These are phyloP conservation scores for Zaprionus inermis DNA, from an alignment of 1,140 invertebrate species.

Conservation along the genomic window DNA sequence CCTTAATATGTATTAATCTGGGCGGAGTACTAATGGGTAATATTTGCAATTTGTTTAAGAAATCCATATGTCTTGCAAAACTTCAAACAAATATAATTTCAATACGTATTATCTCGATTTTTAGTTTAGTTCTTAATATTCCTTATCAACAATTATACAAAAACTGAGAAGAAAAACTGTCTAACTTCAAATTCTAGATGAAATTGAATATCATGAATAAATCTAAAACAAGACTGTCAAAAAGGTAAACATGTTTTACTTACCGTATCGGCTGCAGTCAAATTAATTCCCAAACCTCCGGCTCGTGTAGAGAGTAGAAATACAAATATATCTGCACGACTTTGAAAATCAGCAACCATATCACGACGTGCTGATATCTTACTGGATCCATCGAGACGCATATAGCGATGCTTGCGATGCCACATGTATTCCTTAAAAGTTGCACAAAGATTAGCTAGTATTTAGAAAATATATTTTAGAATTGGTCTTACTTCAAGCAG, in stretches of 20 bases:
- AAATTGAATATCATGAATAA: not conserved
- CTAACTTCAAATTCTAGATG: not conserved
- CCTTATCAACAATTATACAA: not conserved
- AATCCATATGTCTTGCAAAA: not conserved
- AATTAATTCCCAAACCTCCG: constrained; percentile 98
- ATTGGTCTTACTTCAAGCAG: constrained; percentile 91
- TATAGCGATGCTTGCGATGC: constrained; percentile 95
- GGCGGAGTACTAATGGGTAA: not conserved
- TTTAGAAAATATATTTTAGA: not conserved
- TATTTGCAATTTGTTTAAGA: not conserved
- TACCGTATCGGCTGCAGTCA: constrained; percentile 99
- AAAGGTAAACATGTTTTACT: constrained; percentile 80
- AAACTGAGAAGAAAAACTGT: not conserved
- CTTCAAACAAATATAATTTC: constrained; percentile 10
- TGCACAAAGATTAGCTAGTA: not conserved
- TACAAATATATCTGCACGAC: constrained; percentile 96
- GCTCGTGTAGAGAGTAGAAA: constrained; percentile 98
- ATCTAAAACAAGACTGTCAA: too few species aligned
- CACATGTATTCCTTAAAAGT: constrained; percentile 94
- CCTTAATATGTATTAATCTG: not conserved
- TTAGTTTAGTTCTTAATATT: not conserved
- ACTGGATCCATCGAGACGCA: constrained; percentile 95
- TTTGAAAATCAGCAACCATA: constrained; percentile 97
- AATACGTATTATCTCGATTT: not conserved
- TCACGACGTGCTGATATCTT: constrained; percentile 96